A percentile compares a stretch with the other conserved stretches of the same genome.
These are phyloP conservation scores for Oreochromis mossambicus DNA, from an alignment of 2,797 vertebrate species.

Conservation along the genomic window DNA sequence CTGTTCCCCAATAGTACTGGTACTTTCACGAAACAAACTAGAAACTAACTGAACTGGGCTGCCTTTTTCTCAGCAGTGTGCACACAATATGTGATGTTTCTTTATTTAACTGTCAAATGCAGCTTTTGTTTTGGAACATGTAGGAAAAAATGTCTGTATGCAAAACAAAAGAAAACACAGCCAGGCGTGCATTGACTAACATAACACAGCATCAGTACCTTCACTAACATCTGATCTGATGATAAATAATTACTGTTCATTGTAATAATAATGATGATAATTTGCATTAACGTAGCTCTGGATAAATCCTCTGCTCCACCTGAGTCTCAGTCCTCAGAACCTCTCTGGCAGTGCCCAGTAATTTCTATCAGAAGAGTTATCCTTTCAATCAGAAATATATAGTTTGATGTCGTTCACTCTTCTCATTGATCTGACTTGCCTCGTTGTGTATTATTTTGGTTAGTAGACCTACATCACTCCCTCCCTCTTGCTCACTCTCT, in stretches of 20 bases:
- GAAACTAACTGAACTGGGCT: accelerated
- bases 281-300: neutral
- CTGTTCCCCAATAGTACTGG: neutral
- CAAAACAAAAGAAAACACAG: neutral
- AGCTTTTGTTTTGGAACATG: neutral
- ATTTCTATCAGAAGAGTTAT: neutral
- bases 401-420: neutral
- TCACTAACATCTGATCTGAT: neutral
- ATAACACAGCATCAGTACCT: neutral
- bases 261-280: neutral
- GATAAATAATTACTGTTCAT: neutral
- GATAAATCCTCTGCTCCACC: neutral
- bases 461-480: neutral
- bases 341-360: neutral
- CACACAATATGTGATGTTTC: neutral
- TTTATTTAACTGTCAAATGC: neutral
- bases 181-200: neutral
- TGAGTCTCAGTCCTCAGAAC: neutral
- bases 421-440: neutral
- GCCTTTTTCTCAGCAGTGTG: neutral
- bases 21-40: neutral
- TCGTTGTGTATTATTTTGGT: neutral
- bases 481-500: neutral
- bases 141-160: neutral
- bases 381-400: neutral